These are phyloP conservation scores for Drosophila tropicalis DNA, from an alignment of 1,140 invertebrate species.

Conservation along the genomic window DNA sequence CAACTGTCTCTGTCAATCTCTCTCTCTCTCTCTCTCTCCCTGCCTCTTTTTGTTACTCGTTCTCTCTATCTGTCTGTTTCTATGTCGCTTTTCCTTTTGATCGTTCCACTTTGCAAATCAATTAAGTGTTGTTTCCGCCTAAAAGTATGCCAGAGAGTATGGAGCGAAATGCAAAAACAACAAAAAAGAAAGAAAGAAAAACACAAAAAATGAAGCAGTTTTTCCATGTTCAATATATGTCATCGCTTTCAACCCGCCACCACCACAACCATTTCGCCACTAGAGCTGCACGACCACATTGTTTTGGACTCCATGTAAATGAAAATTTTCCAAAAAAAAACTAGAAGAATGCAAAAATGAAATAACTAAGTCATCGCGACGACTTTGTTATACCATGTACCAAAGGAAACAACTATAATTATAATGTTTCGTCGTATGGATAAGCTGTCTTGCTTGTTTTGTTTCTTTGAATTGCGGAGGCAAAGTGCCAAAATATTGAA, in stretches of 20 bases:
- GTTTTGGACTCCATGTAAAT: slow-evolving; percentile 55
- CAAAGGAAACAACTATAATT: too few relatives aligned
- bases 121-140: slow-evolving; percentile 71
- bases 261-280: neutral
- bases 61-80: slow-evolving; percentile 23
- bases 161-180: neutral
- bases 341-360: neutral
- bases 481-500: too few relatives aligned
- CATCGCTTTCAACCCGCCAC: neutral
- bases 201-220: slow-evolving; percentile 33
- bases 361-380: too few relatives aligned
- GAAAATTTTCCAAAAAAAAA: slow-evolving; percentile 49
- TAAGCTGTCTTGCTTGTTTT: too few relatives aligned
- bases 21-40: neutral
- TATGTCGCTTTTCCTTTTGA: slow-evolving; percentile 38
- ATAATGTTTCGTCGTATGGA: too few relatives aligned
- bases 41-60: slow-evolving; percentile 10
- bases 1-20: too few relatives aligned
- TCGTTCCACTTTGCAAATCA: slow-evolving; percentile 73
- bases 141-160: slow-evolving; percentile 49
- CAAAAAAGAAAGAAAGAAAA: neutral
- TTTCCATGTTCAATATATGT: slow-evolving; percentile 41
- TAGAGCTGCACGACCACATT: slow-evolving; percentile 26
- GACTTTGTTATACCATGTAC: too few relatives aligned
- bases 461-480: too few relatives aligned